Conservation (phyloP, 23 tunicate species). For the Halocynthia roretzi region DNA sequence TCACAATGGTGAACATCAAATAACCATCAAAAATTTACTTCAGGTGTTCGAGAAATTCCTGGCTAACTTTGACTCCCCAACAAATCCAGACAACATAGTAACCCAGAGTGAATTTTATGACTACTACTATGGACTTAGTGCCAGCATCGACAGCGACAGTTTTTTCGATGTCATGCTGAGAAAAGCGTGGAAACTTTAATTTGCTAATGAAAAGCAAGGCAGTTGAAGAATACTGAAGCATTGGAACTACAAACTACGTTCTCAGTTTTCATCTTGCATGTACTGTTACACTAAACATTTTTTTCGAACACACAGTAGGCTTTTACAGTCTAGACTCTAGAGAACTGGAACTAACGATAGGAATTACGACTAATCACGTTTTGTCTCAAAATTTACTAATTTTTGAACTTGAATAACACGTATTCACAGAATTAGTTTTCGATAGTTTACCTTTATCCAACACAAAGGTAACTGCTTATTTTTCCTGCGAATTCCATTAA, state of each 20-base stretch:
- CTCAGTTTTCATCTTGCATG: background rate
- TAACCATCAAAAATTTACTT: background rate
- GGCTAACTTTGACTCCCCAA: slow-evolving; percentile 19
- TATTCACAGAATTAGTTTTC: no score
- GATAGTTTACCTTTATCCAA: no score
- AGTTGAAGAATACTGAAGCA: background rate
- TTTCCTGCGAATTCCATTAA: no score
- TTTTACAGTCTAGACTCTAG: no score
- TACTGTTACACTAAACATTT: no score
- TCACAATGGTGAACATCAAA: background rate
- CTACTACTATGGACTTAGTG: slow-evolving; percentile 23
- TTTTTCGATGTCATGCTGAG: slow-evolving; percentile 13
- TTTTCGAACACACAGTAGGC: no score
- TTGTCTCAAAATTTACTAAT: no score
- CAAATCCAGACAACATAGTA: background rate
- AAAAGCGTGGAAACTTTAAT: slow-evolving; percentile 7
- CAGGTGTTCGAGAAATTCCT: slow-evolving; percentile 18
- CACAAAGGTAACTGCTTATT: no score
- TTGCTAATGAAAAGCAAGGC: background rate
- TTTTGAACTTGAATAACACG: no score
- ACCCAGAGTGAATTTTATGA: slow-evolving; percentile 12
- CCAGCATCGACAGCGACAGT: slow-evolving; percentile 26
- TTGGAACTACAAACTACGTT: background rate
- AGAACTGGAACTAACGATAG: no score
- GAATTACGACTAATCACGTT: no score